phyloP scores from a whole-genome alignment of 2,797 vertebrate species.

The Rhinella marina region DNA sequence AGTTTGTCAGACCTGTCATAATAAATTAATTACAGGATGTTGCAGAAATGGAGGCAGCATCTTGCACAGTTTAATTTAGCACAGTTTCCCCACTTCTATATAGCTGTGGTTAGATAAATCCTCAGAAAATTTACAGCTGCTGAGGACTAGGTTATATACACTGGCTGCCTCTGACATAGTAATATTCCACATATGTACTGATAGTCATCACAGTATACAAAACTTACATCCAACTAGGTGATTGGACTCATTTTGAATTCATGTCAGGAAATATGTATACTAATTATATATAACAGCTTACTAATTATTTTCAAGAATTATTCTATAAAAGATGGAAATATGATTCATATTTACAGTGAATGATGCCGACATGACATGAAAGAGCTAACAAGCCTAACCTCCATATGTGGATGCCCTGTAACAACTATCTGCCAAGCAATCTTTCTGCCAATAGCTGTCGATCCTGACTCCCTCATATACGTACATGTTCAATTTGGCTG shows the following conservation, averaged over 20 bases:
- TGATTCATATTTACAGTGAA: not conserved
- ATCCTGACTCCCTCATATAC: too few relatives aligned
- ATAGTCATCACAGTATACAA: conserved; percentile 61
- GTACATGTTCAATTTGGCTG: too few relatives aligned
- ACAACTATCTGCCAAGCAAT: too few relatives aligned
- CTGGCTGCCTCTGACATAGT: conserved; percentile 75
- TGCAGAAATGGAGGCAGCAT: conserved; percentile 91
- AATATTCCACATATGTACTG: conserved; percentile 72
- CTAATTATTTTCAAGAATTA: not conserved
- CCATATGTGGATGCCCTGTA: too few relatives aligned
- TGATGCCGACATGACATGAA: not conserved
- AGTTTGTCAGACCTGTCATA: conserved; percentile 98
- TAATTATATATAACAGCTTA: not conserved
- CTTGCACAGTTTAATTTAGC: conserved; percentile 92
- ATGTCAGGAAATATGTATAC: not conserved
- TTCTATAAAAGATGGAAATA: not conserved
- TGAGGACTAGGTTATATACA: conserved; percentile 87
- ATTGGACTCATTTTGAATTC: conserved; percentile 15
- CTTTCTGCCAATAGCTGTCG: too few relatives aligned
- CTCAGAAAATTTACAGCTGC: conserved; percentile 89
- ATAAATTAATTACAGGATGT: conserved; percentile 99
- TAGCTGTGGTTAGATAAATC: conserved; percentile 95
- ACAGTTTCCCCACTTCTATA: conserved; percentile 94
- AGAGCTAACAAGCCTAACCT: not conserved
- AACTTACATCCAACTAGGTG: conserved; percentile 5